Base-by-base conservation (phyloP, 2,888 invertebrate species). In the Adela reaumurella region DNA sequence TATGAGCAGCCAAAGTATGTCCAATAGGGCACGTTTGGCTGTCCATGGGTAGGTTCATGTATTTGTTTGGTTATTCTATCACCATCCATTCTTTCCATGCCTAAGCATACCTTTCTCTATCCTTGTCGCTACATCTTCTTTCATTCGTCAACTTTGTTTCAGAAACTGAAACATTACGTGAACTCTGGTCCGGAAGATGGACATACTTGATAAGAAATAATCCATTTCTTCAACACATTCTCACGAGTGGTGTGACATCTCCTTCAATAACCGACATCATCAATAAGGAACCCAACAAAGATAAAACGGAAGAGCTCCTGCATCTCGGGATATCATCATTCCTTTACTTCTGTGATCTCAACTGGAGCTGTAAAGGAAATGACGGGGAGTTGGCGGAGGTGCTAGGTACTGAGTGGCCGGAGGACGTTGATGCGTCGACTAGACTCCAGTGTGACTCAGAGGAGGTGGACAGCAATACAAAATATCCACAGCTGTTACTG, bases 291-390 rank as follows among this genome's bases (percentile, higher is more conserved):
- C 53, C 56, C 53, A 51, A 51, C 53, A 51, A 51, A 8, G 55
- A 49, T 17, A 54, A 56, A 17, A 53, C 63, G 48, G 63, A 74
- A 35, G 68, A 78, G 50, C 65, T 85, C 54, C 63, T 86, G 14
- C 62, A 74, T 47, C 65, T 84, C 47, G 89, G 86, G 2, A 77
- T 90, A 17, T 81, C 87, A 35, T 81, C 86, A 55, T 70, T 92
- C 20, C 74, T 89, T 46, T 79, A 82, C 19, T 95, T 94, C 69
- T 82, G 91, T 48, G 89, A 92, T 64, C 81, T 81, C 48, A 95
- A 95, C 69, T 94, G 92, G 83, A 87, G 88, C 46, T 90, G 94
- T 0, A 90, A 92, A 3, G 68, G 78, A 43, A 62, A 81, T 20
- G 64, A 72, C 29, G 60, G 76, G 1, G 60, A 67, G 44, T 58